phyloP scores from a whole-genome alignment of 2,797 vertebrate species.

The Aulostomus chinensis region DNA sequence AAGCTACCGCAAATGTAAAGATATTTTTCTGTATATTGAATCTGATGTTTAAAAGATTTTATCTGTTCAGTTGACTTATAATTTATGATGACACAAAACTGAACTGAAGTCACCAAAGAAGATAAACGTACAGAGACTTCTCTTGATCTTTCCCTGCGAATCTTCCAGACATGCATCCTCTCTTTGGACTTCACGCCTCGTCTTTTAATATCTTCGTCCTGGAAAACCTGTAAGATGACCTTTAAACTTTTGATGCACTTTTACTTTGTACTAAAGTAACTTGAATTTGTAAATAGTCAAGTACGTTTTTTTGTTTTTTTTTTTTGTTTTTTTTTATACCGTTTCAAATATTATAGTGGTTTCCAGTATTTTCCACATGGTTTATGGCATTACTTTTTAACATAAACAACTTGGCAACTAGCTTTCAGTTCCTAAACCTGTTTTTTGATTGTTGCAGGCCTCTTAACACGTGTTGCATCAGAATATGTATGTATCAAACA shows the following conservation, averaged over 20 bases:
- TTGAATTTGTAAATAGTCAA: conserved; percentile 85
- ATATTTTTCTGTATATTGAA: conserved; percentile 64
- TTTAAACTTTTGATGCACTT: conserved; percentile 82
- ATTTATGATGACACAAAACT: conserved; percentile 54
- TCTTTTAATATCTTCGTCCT: conserved; percentile 44
- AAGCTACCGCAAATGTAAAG: conserved; percentile 53
- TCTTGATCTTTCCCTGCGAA: conserved; percentile 18
- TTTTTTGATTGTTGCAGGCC: conserved; percentile 34
- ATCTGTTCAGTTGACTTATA: conserved; percentile 47
- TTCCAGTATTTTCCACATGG: conserved; percentile 50
- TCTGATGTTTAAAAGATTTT: conserved; percentile 44
- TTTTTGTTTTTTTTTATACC: conserved; percentile 41
- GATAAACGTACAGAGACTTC: conserved; percentile 28
- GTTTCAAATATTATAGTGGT: conserved; percentile 43
- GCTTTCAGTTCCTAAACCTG: conserved; percentile 32
- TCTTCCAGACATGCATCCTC: conserved; percentile 25
- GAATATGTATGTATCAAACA: conserved; percentile 67
- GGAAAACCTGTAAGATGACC: conserved; percentile 39
- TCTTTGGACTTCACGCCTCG: conserved; percentile 28
- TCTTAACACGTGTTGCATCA: conserved; percentile 66
- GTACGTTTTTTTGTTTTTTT: conserved; percentile 51
- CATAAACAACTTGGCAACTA: conserved; percentile 26
- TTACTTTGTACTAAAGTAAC: conserved; percentile 80
- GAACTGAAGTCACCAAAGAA: conserved; percentile 35
- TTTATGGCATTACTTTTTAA: conserved; percentile 64